Conservation (phyloP, 1,140 invertebrate genomes). For the Potamilus streckersoni region DNA sequence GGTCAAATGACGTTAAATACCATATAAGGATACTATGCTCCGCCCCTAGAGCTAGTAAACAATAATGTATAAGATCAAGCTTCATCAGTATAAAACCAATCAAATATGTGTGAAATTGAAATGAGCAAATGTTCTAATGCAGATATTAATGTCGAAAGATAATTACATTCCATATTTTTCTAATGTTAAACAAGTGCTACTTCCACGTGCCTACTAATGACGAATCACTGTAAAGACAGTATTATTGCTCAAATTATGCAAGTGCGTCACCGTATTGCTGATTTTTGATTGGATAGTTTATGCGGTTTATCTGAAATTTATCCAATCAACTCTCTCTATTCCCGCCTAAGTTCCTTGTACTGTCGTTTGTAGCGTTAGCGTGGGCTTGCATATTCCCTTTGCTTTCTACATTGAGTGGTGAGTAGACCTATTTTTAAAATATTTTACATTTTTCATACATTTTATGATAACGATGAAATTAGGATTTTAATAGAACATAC, state of each 20-base stretch:
- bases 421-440: slow-evolving; percentile 23
- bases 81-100: too few relatives aligned
- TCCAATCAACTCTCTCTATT: slow-evolving; percentile 45
- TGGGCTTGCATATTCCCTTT: slow-evolving; percentile 30
- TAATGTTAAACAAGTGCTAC: background rate
- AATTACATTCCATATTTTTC: too few relatives aligned
- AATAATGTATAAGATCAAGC: background rate
- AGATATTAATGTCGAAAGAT: too few relatives aligned
- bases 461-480: slow-evolving; percentile 22
- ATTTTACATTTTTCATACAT: slow-evolving; percentile 8
- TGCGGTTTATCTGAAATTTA: slow-evolving; percentile 36
- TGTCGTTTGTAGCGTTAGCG: slow-evolving; percentile 43
- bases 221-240: background rate
- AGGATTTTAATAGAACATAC: slow-evolving; percentile 32
- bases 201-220: background rate
- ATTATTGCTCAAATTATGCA: slow-evolving; percentile 35
- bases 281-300: slow-evolving; percentile 44
- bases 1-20: slow-evolving; percentile 25
- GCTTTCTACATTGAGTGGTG: slow-evolving; percentile 27
- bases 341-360: slow-evolving; percentile 20
- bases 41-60: slow-evolving; percentile 28
- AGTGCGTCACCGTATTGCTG: slow-evolving; percentile 35
- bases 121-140: too few relatives aligned
- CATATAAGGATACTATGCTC: slow-evolving; percentile 33
- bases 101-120: too few relatives aligned